Conservation (phyloP, 2,113 vertebrate genomes). For the Athene noctua region DNA sequence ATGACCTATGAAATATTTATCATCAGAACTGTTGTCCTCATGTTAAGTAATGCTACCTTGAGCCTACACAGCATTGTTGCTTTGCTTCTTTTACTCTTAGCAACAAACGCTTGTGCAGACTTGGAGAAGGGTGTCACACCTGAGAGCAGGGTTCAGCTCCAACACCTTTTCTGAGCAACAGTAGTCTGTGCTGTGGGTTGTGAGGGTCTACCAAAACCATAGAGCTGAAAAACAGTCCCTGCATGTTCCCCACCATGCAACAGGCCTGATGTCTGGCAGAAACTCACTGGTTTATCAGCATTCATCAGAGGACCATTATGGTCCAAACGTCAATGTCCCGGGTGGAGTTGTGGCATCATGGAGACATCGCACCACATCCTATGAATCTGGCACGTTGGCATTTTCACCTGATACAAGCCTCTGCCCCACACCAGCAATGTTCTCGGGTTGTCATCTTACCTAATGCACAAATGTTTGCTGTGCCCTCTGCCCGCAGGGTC, state of each 20-base stretch:
- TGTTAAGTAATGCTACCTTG: neutral
- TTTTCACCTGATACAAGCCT: neutral
- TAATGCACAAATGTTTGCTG: neutral
- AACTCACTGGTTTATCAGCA: neutral
- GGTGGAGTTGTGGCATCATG: neutral
- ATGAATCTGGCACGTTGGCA: neutral
- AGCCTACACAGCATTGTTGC: accelerated
- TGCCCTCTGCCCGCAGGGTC: neutral
- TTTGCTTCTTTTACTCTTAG: neutral
- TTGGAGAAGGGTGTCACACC: neutral
- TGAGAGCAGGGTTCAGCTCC: neutral
- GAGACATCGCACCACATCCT: accelerated
- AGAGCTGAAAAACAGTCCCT: neutral
- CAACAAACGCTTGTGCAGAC: neutral
- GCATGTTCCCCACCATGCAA: neutral
- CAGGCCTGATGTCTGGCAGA: neutral
- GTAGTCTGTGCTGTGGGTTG: neutral
- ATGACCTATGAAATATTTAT: neutral
- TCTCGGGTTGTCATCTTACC: neutral
- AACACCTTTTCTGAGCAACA: neutral
- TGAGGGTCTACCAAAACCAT: neutral
- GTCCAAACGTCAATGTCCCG: neutral
- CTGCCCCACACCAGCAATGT: neutral
- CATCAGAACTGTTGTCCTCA: neutral
- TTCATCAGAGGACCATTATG: neutral